These are phyloP conservation scores for Lochmaea crataegi DNA, from an alignment of 2,888 invertebrate species.

Conservation along the genomic window DNA sequence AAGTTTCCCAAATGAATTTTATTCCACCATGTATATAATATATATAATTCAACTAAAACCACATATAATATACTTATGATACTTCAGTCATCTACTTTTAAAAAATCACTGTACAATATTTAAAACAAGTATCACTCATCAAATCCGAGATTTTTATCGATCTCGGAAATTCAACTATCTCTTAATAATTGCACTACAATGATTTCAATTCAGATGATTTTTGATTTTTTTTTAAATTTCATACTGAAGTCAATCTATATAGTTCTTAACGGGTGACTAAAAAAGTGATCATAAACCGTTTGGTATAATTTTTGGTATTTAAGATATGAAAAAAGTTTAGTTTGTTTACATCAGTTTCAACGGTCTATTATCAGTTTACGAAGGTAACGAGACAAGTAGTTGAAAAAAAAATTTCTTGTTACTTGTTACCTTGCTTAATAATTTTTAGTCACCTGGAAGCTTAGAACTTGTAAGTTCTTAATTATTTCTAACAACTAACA, in stretches of 20 bases:
- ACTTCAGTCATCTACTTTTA: constrained; percentile 61
- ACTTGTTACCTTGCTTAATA: neutral
- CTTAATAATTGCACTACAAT: constrained; percentile 49
- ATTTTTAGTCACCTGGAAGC: constrained; percentile 18
- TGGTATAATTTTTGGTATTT: neutral
- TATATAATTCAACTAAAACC: constrained; percentile 50
- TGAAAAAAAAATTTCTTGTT: too few species aligned
- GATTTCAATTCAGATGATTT: constrained; percentile 42
- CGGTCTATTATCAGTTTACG: too few species aligned
- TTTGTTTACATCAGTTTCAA: constrained; percentile 2
- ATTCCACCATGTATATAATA: constrained; percentile 23
- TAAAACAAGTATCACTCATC: constrained; percentile 56
- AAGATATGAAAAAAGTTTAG: neutral
- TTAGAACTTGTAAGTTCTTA: constrained; percentile 1
- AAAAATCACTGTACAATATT: constrained; percentile 61
- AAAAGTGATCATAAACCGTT: neutral
- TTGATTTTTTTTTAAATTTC: constrained; percentile 36
- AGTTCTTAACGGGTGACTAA: constrained; percentile 20
- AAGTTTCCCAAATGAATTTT: neutral
- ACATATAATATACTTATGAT: constrained; percentile 53
- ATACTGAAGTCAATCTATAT: constrained; percentile 22
- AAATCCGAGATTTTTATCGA: constrained; percentile 25
- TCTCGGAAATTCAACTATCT: constrained; percentile 40
- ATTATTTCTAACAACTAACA: neutral
- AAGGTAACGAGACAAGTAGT: too few species aligned